phyloP scores from a whole-genome alignment of 2,113 vertebrate genomes.

The Crypturellus undulatus region DNA sequence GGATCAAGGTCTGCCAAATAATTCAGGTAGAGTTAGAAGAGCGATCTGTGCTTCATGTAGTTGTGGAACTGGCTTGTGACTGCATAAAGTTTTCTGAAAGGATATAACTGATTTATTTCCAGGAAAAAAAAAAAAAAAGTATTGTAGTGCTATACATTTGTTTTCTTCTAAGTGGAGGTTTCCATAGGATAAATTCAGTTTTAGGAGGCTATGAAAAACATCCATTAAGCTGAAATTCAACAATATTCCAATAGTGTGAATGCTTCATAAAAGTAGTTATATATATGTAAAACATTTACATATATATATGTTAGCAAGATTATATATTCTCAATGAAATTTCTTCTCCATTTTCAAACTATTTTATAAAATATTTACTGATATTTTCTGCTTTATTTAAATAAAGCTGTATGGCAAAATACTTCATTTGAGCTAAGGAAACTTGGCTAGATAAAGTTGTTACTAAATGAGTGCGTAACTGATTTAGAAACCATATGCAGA shows the following conservation, averaged over 20 bases:
- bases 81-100: not conserved
- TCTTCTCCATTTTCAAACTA: not conserved
- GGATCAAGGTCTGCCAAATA: not conserved
- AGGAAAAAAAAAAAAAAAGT: not conserved
- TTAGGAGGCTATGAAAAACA: not conserved
- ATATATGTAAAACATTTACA: not conserved
- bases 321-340: not conserved
- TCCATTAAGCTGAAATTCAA: not conserved
- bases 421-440: not conserved
- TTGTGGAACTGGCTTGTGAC: not conserved
- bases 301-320: not conserved
- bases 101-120: not conserved
- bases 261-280: not conserved
- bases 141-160: not conserved
- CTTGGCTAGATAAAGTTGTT: not conserved
- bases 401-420: not conserved
- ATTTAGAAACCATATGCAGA: not conserved
- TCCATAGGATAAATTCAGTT: not conserved
- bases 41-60: not conserved
- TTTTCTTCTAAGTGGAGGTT: not conserved
- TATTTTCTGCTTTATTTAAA: constrained; percentile 15
- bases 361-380: not conserved
- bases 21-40: not conserved
- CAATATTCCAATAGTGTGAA: not conserved
- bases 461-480: not conserved